Evolutionary conservation across 2,888 invertebrate genomes (phyloP).

Genomic region (Drosophila melanosoma): DNA sequence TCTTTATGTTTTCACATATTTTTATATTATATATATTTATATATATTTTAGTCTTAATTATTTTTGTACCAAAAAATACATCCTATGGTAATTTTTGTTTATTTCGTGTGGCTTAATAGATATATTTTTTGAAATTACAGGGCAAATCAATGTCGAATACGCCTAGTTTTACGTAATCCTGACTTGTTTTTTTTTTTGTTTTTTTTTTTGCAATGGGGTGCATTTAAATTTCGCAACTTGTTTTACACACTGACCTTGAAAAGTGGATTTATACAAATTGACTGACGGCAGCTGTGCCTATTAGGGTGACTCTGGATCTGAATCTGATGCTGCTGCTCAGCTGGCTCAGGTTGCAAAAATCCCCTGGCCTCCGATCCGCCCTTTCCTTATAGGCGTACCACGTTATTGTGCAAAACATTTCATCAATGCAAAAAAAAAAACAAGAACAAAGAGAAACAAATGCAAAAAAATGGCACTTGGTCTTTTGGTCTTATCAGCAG

Average conservation of each 20-base stretch:
- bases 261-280: conserved; percentile 79
- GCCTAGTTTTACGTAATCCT: not conserved
- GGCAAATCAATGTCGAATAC: not conserved
- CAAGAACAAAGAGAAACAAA: conserved; percentile 17
- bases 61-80: not conserved
- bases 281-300: conserved; percentile 62
- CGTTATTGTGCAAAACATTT: conserved; percentile 52
- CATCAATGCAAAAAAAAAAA: conserved; percentile 43
- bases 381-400: conserved; percentile 14
- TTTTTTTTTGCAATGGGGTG: conserved; percentile 54
- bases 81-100: not conserved
- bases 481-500: conserved; percentile 55
- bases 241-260: conserved; percentile 84
- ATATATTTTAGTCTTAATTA: not conserved
- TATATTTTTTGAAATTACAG: conserved; percentile 5
- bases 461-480: conserved; percentile 18
- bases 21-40: not conserved
- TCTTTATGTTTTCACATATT: too few species aligned
- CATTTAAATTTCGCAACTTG: conserved; percentile 72
- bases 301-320: conserved; percentile 54
- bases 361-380: conserved; percentile 8
- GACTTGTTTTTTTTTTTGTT: conserved; percentile 29
- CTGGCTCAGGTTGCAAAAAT: conserved; percentile 59
- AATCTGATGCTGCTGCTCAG: not conserved
- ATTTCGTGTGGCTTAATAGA: not conserved